Conservation (phyloP, 2,797 vertebrate genomes). For the Danio albolineatus region DNA sequence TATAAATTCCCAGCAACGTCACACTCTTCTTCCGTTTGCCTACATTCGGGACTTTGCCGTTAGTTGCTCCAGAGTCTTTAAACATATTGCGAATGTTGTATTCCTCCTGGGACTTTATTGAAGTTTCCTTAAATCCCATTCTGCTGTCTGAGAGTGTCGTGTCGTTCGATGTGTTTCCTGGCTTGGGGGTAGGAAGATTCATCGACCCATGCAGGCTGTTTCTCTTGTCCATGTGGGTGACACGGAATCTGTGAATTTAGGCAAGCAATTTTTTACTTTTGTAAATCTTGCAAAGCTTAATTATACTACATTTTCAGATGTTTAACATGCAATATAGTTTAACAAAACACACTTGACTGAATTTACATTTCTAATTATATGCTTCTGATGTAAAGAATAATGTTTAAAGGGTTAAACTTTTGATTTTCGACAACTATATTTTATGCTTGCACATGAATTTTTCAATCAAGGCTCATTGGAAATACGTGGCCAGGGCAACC, state of each 20-base stretch:
- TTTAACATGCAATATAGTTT: no score
- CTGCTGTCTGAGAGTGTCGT: slow-evolving; percentile 68
- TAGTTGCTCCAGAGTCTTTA: slow-evolving; percentile 74
- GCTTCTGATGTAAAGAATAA: not conserved
- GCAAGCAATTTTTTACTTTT: not conserved
- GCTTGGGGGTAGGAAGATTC: slow-evolving; percentile 59
- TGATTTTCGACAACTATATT: not conserved
- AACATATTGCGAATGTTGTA: slow-evolving; percentile 81
- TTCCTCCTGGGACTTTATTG: slow-evolving; percentile 50
- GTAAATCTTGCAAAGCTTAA: not conserved
- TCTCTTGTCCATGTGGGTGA: slow-evolving; percentile 91
- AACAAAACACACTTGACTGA: not conserved
- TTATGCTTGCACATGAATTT: no score
- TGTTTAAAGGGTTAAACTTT: not conserved
- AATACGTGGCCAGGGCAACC: no score
- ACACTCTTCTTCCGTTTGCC: slow-evolving; percentile 73
- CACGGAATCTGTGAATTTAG: slow-evolving; percentile 82
- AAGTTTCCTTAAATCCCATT: slow-evolving; percentile 37
- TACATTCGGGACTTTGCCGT: slow-evolving; percentile 64
- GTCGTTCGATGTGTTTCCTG: slow-evolving; percentile 69
- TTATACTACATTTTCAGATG: no score
- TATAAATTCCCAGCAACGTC: slow-evolving; percentile 70
- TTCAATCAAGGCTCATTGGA: no score
- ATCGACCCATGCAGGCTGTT: slow-evolving; percentile 72
- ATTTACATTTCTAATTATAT: not conserved